Conservation (phyloP, 2,113 vertebrate species). For the Mesembrinibis cayennensis region DNA sequence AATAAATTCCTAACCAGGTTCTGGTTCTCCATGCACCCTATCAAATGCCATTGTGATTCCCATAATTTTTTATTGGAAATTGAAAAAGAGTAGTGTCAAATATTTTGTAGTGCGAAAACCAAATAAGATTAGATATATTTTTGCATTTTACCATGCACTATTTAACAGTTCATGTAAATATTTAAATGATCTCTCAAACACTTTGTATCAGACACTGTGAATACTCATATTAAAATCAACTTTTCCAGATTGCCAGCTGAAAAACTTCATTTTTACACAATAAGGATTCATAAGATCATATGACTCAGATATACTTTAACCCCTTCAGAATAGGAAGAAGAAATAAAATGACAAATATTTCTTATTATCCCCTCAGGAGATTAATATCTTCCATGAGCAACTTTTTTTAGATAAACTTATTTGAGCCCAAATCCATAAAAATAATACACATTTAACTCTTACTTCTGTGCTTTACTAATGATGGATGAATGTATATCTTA, state of each 20-base stretch:
- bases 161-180: not conserved
- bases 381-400: not conserved
- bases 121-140: not conserved
- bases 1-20: not conserved
- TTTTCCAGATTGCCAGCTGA: not conserved
- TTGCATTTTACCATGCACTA: not conserved
- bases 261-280: not conserved
- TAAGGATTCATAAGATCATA: not conserved
- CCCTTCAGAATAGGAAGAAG: not conserved
- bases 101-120: not conserved
- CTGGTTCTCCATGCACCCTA: not conserved
- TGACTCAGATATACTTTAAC: not conserved
- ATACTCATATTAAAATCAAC: not conserved
- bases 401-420: not conserved
- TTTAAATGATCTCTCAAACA: not conserved
- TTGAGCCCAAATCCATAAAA: not conserved
- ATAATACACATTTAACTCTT: not conserved
- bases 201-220: not conserved
- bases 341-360: not conserved
- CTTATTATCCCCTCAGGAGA: not conserved
- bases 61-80: not conserved
- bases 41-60: not conserved
- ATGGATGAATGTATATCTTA: not conserved
- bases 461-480: not conserved
- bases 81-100: not conserved